phyloP scores from a whole-genome alignment of 2,113 vertebrate species.

The Trogon melanurus region DNA sequence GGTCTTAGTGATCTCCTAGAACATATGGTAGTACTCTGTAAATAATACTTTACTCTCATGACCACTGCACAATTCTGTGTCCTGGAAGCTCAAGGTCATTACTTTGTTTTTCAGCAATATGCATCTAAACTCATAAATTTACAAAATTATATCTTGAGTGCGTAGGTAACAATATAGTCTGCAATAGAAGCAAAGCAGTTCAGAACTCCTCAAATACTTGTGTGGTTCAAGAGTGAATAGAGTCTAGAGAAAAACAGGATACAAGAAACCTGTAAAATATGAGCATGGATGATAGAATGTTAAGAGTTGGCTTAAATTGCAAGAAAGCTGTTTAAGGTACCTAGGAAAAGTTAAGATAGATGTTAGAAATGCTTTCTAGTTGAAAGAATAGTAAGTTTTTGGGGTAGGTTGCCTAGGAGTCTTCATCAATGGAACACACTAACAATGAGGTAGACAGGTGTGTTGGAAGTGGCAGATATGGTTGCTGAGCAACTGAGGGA shows the following conservation, averaged over 20 bases:
- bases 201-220: background rate
- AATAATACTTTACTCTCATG: background rate
- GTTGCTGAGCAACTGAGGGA: background rate
- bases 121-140: background rate
- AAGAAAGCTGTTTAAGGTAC: background rate
- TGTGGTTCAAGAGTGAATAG: background rate
- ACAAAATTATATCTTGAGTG: background rate
- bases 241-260: background rate
- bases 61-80: background rate
- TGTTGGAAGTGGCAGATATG: background rate
- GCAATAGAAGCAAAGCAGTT: background rate
- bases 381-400: background rate
- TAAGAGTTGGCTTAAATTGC: background rate
- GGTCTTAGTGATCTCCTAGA: background rate
- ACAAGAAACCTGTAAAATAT: background rate
- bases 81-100: fast-evolving
- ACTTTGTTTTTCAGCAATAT: background rate
- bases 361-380: background rate
- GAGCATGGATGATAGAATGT: background rate
- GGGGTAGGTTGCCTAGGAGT: background rate
- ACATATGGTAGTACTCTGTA: background rate
- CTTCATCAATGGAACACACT: background rate
- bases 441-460: background rate
- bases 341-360: background rate
- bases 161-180: background rate